phyloP scores from a whole-genome alignment of 2,113 vertebrate genomes.

The Hydrochoerus hydrochaeris region DNA sequence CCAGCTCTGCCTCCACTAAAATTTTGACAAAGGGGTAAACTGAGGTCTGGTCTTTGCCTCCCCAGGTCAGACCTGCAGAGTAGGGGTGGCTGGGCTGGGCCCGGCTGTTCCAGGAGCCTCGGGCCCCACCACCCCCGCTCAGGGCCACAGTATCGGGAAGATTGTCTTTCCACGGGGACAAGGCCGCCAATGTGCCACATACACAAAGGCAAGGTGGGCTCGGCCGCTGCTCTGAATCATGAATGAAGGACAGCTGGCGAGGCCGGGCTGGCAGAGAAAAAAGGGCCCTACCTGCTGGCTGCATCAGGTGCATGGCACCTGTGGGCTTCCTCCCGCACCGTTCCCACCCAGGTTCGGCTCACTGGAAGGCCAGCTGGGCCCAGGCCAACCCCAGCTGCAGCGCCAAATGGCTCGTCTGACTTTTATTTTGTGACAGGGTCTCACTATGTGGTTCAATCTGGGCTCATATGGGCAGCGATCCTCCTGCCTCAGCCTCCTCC shows the following conservation, averaged over 20 bases:
- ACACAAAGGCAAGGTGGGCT: slow-evolving; percentile 21
- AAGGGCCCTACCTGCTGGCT: background rate
- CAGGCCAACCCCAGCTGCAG: background rate
- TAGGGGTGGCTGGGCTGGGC: no score
- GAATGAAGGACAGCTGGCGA: slow-evolving; percentile 71
- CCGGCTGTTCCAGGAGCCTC: no score
- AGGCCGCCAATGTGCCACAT: background rate
- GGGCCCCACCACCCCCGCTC: background rate
- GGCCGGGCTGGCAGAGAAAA: background rate
- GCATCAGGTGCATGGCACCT: background rate
- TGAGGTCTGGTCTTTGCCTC: background rate
- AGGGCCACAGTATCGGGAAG: background rate
- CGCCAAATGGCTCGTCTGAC: background rate
- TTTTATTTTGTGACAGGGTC: background rate
- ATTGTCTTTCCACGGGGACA: slow-evolving; percentile 47
- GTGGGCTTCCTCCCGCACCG: background rate
- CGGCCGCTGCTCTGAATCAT: slow-evolving; percentile 52
- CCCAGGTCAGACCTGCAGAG: background rate
- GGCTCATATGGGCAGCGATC: background rate
- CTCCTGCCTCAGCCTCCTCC: background rate
- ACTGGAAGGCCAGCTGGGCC: no score
- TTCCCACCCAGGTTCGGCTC: background rate
- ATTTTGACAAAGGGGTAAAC: background rate
- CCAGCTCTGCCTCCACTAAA: background rate
- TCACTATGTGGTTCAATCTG: background rate